Conservation (phyloP, 1,140 invertebrate genomes). For the Atta colombica region DNA sequence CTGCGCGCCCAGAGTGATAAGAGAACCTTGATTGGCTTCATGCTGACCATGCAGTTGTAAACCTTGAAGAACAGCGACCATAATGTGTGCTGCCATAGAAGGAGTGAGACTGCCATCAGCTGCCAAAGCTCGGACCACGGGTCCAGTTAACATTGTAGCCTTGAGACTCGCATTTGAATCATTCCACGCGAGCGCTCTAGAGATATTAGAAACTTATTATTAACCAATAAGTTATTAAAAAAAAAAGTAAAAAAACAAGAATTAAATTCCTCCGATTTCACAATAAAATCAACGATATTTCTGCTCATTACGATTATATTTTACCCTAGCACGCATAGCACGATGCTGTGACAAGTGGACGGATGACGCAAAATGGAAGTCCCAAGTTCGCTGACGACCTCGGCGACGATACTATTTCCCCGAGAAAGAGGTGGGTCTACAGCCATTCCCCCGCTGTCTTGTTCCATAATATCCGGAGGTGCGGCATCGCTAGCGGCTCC, state of each 20-base stretch:
- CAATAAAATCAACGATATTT: neutral
- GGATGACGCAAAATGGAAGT: conserved; percentile 89
- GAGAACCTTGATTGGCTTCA: conserved; percentile 92
- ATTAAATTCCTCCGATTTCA: neutral
- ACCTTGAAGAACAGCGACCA: conserved; percentile 91
- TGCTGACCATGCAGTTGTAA: conserved; percentile 94
- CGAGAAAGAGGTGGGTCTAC: conserved; percentile 88
- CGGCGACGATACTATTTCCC: conserved; percentile 88
- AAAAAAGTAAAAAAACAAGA: neutral
- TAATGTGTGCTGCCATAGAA: conserved; percentile 90
- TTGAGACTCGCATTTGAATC: conserved; percentile 93
- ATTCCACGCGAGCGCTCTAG: conserved; percentile 93
- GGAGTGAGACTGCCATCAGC: conserved; percentile 88
- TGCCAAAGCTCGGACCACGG: conserved; percentile 88
- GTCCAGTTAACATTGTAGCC: conserved; percentile 90
- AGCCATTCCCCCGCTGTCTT: conserved; percentile 88
- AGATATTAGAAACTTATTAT: conserved; percentile 61
- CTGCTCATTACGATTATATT: neutral
- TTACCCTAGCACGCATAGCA: conserved; percentile 89
- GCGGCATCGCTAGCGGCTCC: conserved; percentile 85
- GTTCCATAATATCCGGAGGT: conserved; percentile 89
- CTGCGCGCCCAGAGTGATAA: conserved; percentile 91
- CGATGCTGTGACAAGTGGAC: conserved; percentile 89
- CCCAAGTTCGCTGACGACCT: conserved; percentile 92
- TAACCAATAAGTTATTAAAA: neutral